A percentile compares a stretch with the other conserved stretches of the same genome.
phyloP scores from a whole-genome alignment of 2,888 invertebrate genomes.

The Torymus texanus region DNA sequence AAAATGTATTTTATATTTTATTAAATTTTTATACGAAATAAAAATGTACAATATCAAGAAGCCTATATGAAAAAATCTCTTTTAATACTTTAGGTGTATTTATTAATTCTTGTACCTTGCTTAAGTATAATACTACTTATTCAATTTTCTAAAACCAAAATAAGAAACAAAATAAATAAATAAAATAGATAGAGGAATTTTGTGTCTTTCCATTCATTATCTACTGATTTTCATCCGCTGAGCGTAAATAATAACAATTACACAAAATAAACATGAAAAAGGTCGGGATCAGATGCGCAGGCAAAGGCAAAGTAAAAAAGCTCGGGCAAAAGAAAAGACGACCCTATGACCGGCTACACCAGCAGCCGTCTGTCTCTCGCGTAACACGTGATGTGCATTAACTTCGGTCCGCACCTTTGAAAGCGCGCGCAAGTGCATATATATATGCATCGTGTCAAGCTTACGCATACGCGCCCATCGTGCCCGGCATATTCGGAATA shows the following conservation, averaged over 20 bases:
- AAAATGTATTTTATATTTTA: no score
- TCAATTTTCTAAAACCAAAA: no score
- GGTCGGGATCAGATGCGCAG: not conserved
- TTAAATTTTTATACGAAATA: no score
- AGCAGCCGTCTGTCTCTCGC: conserved; percentile 26
- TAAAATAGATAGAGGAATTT: not conserved
- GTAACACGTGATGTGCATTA: conserved; percentile 49
- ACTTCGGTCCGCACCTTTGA: conserved; percentile 35
- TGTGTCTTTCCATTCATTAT: no score
- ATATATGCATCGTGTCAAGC: not conserved
- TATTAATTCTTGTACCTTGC: no score
- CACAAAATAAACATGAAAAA: not conserved
- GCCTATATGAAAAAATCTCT: no score
- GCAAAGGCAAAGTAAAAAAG: not conserved
- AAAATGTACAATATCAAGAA: no score
- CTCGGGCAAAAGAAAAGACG: conserved; percentile 28
- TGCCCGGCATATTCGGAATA: conserved; percentile 20
- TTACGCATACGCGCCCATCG: not conserved
- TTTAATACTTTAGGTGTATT: no score
- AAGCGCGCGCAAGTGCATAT: not conserved
- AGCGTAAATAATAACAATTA: no score
- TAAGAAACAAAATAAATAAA: not conserved
- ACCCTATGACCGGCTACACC: conserved; percentile 23
- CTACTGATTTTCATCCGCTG: no score
- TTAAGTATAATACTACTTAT: no score